Conservation (phyloP, 2,888 invertebrate species). For the Acanthosepion esculentum region DNA sequence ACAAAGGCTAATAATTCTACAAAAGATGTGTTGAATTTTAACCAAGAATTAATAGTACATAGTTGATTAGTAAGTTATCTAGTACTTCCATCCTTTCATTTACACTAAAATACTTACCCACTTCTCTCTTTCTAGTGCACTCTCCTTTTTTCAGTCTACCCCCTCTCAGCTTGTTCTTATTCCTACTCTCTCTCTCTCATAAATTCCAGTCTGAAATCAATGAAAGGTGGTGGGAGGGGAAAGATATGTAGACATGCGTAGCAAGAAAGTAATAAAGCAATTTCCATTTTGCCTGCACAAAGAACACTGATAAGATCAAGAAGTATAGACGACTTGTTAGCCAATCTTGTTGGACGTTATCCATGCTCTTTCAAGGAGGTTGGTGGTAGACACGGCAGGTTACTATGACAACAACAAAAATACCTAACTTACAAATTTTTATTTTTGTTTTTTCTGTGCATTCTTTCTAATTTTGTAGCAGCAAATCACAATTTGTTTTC, state of each 20-base stretch:
- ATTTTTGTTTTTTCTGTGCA: neutral
- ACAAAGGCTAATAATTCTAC: neutral
- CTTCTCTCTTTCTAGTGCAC: slow-evolving; percentile 38
- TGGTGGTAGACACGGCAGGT: neutral
- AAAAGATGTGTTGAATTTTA: neutral
- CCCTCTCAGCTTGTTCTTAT: neutral
- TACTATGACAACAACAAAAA: slow-evolving; percentile 16
- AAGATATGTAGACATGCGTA: neutral
- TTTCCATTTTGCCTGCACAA: neutral
- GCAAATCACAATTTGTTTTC: too few relatives aligned
- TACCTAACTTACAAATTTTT: neutral
- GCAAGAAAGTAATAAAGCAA: neutral
- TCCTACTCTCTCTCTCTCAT: neutral
- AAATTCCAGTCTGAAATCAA: neutral
- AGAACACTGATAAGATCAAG: neutral
- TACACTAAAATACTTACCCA: neutral
- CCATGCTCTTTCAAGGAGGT: neutral
- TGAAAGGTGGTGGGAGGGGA: neutral
- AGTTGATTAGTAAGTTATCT: neutral
- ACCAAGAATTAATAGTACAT: neutral
- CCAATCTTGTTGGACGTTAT: slow-evolving; percentile 16
- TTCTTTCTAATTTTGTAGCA: neutral
- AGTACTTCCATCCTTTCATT: neutral
- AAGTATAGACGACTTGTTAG: neutral
- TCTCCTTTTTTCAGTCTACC: neutral